These are phyloP conservation scores for Porites evermanni DNA, from an alignment of 92 coral and sea anemone genomes.

Conservation along the genomic window DNA sequence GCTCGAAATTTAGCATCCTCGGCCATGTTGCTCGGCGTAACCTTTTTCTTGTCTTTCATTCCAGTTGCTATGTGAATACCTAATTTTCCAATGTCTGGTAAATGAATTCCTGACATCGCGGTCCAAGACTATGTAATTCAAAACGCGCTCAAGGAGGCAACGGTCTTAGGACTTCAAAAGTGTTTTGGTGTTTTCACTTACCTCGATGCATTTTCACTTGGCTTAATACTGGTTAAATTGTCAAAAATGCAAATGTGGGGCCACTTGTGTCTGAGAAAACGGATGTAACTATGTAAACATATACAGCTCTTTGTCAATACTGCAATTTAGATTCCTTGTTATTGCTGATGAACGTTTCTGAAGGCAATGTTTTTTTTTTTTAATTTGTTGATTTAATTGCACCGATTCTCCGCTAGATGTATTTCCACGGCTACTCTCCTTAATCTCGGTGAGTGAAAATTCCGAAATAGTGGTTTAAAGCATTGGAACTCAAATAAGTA, in stretches of 20 bases:
- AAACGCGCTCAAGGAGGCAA: not conserved
- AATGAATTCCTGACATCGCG: slow-evolving; percentile 82
- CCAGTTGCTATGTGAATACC: slow-evolving; percentile 91
- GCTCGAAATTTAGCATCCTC: slow-evolving; percentile 74
- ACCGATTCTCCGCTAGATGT: not conserved
- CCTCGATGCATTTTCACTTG: not conserved
- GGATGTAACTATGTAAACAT: slow-evolving; percentile 8
- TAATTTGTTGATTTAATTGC: not conserved
- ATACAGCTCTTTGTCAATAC: not conserved
- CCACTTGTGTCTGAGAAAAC: not conserved
- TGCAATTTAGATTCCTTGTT: not conserved
- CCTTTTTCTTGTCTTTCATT: slow-evolving; percentile 74
- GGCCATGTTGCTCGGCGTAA: slow-evolving; percentile 74
- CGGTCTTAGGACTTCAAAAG: not conserved
- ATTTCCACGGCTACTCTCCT: no score
- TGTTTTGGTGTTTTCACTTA: not conserved
- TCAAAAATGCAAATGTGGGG: slow-evolving; percentile 14
- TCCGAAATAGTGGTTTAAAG: no score
- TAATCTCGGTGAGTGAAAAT: no score
- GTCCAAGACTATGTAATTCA: not conserved
- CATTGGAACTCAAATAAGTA: no score
- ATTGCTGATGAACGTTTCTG: no score
- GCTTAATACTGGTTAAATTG: not conserved
- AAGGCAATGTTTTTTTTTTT: no score
- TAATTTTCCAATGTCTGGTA: slow-evolving; percentile 86